phyloP scores from a whole-genome alignment of 2,797 vertebrate genomes.

The Acanthurus tractus region DNA sequence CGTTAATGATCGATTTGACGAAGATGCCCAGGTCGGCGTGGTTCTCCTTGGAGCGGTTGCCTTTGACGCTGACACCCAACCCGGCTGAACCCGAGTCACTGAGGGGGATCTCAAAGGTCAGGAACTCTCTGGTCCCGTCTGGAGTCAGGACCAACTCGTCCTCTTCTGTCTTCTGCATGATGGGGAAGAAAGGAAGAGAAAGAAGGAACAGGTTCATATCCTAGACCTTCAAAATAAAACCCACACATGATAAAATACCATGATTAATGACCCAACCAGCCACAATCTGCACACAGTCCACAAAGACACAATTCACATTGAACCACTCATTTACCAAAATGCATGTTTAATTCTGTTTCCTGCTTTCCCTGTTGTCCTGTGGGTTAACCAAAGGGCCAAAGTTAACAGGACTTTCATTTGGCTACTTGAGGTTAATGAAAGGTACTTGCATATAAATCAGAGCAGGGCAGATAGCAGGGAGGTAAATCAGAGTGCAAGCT shows the following conservation, averaged over 20 bases:
- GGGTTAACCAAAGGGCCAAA: conserved; percentile 35
- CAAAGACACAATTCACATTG: background rate
- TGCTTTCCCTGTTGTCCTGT: background rate
- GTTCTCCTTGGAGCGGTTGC: conserved; percentile 97
- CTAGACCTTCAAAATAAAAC: background rate
- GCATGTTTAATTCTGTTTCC: conserved; percentile 2
- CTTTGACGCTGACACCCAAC: conserved; percentile 97
- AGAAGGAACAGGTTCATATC: background rate
- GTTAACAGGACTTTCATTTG: conserved; percentile 50
- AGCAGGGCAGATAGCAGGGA: conserved; percentile 41
- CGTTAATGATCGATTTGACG: conserved; percentile 98
- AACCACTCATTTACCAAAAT: background rate
- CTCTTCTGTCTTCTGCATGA: conserved; percentile 93
- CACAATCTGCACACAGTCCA: background rate
- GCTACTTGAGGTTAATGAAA: conserved; percentile 68
- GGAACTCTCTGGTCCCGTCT: conserved; percentile 94
- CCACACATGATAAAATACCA: background rate
- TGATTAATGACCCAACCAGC: background rate
- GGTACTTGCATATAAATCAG: conserved; percentile 54
- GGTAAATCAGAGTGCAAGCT: conserved; percentile 57
- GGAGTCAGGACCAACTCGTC: conserved; percentile 94
- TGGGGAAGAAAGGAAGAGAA: too few relatives aligned
- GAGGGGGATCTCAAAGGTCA: conserved; percentile 96
- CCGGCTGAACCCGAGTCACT: conserved; percentile 97
- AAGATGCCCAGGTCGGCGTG: conserved; percentile 97